phyloP scores from a whole-genome alignment of 2,113 vertebrate genomes.

The Neotragus pygmaeus region DNA sequence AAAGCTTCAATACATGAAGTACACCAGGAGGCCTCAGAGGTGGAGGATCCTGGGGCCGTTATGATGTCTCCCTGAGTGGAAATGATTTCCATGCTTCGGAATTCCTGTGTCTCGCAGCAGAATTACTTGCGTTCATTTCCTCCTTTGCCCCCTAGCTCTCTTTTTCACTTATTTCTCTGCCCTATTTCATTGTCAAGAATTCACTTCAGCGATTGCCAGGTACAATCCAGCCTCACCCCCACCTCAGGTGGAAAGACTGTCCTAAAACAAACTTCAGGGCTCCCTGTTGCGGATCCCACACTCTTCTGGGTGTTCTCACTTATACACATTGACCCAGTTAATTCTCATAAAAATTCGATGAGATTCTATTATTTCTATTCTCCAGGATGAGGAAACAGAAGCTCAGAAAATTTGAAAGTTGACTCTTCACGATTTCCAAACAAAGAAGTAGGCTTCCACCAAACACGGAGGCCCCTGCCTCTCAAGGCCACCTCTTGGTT shows the following conservation, averaged over 20 bases:
- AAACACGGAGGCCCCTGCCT: not conserved
- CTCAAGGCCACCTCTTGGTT: not conserved
- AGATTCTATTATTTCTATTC: not conserved
- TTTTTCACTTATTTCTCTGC: not conserved
- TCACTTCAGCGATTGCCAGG: not conserved
- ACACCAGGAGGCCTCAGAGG: not conserved
- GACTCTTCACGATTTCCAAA: not conserved
- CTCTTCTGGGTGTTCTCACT: not conserved
- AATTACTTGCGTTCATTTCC: slow-evolving; percentile 17
- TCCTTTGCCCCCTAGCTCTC: not conserved
- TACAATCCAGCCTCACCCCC: not conserved
- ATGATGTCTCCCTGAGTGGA: not conserved
- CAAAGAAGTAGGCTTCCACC: not conserved
- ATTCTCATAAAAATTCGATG: not conserved
- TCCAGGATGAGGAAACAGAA: not conserved
- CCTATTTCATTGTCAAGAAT: not conserved
- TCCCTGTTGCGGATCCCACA: not conserved
- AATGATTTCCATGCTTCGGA: not conserved
- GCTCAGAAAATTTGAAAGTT: not conserved
- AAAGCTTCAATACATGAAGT: not conserved
- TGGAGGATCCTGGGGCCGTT: not conserved
- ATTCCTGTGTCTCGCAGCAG: not conserved
- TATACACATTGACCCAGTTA: not conserved
- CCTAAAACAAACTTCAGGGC: not conserved
- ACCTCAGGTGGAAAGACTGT: not conserved